Evolutionary conservation across 2,797 vertebrate genomes (phyloP), one percentile per base, ranked within the genome.

Genomic region (Microcaecilia unicolor): DNA sequence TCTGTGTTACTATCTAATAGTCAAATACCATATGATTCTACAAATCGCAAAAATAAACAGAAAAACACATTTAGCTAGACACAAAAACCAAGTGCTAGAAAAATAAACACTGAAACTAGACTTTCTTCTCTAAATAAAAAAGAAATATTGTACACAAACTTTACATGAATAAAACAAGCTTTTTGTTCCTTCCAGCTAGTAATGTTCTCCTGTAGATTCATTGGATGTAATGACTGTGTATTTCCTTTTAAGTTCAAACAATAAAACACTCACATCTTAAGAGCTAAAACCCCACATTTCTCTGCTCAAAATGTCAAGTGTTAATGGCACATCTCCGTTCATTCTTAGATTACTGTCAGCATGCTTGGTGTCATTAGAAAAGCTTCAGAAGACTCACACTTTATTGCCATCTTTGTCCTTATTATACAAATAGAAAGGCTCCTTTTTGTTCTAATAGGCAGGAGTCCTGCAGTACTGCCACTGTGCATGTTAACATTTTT

Each of bases 391-490:
- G 18, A 11, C 4, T 8, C 2, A 4, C 2, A 4, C 14, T 37
- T 3, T 2, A 19, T 22, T 27, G 9, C 13, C 24, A 0, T 6
- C 37, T n/a, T n/a, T 40, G 34, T 21, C 41, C 18, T 19, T 26
- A 6, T 18, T n/a, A 44, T 37, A 8, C 24, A 14, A 8, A 9
- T 18, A 18, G 20, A 23, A 15, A 30, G 28, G 18, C 9, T 3
- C 11, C 37, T 34, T 38, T 28, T 7, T 11, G n/a, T n/a, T 25
- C 31, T 1, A 26, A 20, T 11, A 36, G 16, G 9, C 37, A 31
- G 3, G 7, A 43, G 38, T 72, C 56, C 37, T 43, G 35, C 37
- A 43, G 2, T 31, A 25, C 41, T 61, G 48, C 56, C 39, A 35
- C 25, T 59, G 51, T 21, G 22, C 23, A 50, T 19, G 18, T 5